Conservation (phyloP, 23 tunicate genomes). For the Styela plicata region DNA sequence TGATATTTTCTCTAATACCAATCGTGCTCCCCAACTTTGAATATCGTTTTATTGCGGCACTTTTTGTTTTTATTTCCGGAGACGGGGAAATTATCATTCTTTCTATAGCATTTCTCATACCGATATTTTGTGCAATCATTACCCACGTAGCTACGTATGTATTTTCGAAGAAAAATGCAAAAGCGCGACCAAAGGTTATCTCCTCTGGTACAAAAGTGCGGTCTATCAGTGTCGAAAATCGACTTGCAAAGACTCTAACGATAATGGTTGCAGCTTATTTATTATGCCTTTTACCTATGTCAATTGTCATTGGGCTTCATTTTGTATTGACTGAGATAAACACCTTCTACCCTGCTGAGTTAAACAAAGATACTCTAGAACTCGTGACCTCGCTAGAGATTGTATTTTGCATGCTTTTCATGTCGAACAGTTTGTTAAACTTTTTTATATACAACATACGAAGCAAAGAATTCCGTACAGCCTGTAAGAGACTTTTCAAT, state of each 20-base stretch:
- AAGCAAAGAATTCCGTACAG: conserved; percentile 50
- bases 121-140: not conserved
- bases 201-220: not conserved
- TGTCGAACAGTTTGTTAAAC: conserved; percentile 79
- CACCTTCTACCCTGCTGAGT: conserved; percentile 7
- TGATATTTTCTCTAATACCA: conserved; percentile 12
- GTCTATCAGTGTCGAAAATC: conserved; percentile 15
- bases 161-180: conserved; percentile 7
- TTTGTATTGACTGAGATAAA: conserved; percentile 14
- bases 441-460: conserved; percentile 72
- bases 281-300: conserved; percentile 11
- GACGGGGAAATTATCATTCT: conserved; percentile 10
- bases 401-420: conserved; percentile 35
- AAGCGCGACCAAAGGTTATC: not conserved
- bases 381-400: conserved; percentile 33
- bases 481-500: conserved; percentile 5
- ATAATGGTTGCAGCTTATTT: conserved; percentile 23
- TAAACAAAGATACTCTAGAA: conserved; percentile 14
- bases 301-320: conserved; percentile 1
- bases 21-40: conserved; percentile 5
- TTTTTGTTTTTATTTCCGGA: not conserved
- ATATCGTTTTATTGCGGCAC: conserved; percentile 1
- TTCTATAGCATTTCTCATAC: not conserved
- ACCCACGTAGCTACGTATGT: conserved; percentile 6
- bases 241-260: conserved; percentile 14